Base-by-base conservation (phyloP, 1,140 invertebrate genomes). In the Caenorhabditis tropicalis region DNA sequence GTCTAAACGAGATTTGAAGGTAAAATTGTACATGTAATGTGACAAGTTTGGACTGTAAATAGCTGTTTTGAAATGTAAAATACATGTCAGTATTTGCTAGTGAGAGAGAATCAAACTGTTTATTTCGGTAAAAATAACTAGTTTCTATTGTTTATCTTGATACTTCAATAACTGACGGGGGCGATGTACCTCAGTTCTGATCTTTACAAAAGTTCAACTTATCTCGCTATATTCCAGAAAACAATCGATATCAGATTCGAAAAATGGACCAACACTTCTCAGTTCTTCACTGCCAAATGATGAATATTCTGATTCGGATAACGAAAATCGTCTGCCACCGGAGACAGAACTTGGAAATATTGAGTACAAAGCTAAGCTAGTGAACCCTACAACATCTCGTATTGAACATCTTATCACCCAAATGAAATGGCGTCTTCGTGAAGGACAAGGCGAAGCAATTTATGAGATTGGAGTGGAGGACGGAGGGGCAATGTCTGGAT, bases 391-490 rank as follows among this genome's bases (percentile, higher is more conserved):
- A n/a, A 88, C 89, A 7, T 88, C 88, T 79, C 89, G 93, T 53
- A 87, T 93, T 83, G 91, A 93, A 82, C 93, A 93, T 87, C 88
- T 93, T 56, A 91, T 92, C 19, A 93, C 93, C 9, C 93, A 93
- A 88, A 92, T 93, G 91, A 93, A 93, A 90, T 93, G 92, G 92
- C 87, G 93, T 10, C 88, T 93, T 12, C 87, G 92, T 46, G 93
- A 93, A 88, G 93, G 93, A 53, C 87, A 92, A 65, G 97, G 97
- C 7, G 95, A 96, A 91, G 96, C 96, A 0, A 96, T 98, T 87
- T 99, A 99, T 92, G 96, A 97, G 92, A 95, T 85, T 36, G 96
- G 96, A 0, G 96, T 98, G 0, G 95, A 96, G 84, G 97, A 98
- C 92, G 96, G 95, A 91, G 97, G 97, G 12, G 27, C 36, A 36